Percentiles rank a stretch among this genome's conserved stretches.
These are phyloP conservation scores for Zygogramma bicolorata DNA, from an alignment of 2,888 invertebrate genomes.

Conservation along the genomic window DNA sequence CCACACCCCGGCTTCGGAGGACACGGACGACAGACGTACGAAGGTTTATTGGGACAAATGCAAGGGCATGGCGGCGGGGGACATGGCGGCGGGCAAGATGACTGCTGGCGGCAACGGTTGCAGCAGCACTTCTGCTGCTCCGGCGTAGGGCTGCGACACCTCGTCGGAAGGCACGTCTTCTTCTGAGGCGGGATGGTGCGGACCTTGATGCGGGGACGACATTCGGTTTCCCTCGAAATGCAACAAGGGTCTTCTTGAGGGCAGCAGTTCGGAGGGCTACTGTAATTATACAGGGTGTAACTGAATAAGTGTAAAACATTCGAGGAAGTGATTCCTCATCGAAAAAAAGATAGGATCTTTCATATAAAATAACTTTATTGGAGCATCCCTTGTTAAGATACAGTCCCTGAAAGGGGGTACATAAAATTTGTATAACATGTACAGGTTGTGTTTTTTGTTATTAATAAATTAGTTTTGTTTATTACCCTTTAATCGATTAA, in stretches of 20 bases:
- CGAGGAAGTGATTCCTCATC: no score
- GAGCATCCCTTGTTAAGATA: no score
- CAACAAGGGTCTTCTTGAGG: slow-evolving; percentile 13
- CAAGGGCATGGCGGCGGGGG: slow-evolving; percentile 23
- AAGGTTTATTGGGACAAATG: slow-evolving; percentile 7
- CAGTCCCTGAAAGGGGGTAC: no score
- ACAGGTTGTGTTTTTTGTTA: no score
- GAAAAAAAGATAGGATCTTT: no score
- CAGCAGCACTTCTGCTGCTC: slow-evolving; percentile 25
- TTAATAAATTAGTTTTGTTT: no score
- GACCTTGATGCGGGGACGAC: slow-evolving; percentile 2
- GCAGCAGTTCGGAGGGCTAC: slow-evolving; percentile 30
- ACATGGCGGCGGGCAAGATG: slow-evolving; percentile 17
- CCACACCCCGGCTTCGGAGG: slow-evolving; percentile 3
- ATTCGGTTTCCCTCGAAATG: background rate
- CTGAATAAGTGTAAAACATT: no score
- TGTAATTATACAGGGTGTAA: no score
- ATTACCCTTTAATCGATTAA: no score
- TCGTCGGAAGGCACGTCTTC: slow-evolving; percentile 5
- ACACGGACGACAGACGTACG: background rate
- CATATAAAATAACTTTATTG: no score
- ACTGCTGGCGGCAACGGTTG: slow-evolving; percentile 14
- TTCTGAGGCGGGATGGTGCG: slow-evolving; percentile 6
- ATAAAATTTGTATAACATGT: no score
- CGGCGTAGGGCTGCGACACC: slow-evolving; percentile 10